These are phyloP conservation scores for Australoheros facetus DNA, from an alignment of 2,797 vertebrate species.

Conservation along the genomic window DNA sequence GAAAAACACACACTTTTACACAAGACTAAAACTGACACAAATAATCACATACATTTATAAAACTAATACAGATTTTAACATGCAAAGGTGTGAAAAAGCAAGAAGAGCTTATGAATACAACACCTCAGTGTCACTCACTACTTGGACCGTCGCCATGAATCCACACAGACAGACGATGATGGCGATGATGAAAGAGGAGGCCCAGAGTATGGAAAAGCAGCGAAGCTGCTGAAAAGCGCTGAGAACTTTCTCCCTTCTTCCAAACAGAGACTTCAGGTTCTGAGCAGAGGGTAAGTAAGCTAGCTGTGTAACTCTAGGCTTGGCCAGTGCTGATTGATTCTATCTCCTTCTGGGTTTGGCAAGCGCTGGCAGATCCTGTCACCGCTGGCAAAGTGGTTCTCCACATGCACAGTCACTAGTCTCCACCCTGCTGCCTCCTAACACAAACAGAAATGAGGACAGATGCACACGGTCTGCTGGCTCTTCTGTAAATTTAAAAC, in stretches of 20 bases:
- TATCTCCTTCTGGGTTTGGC: slow-evolving; percentile 55
- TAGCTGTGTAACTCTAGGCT: slow-evolving; percentile 16
- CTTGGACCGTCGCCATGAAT: neutral
- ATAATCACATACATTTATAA: neutral
- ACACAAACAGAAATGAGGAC: neutral
- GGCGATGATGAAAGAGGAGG: slow-evolving; percentile 1
- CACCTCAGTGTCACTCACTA: neutral
- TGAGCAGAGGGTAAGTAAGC: slow-evolving; percentile 20
- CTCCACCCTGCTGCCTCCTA: slow-evolving; percentile 15
- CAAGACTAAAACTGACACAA: neutral
- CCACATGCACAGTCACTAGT: slow-evolving; percentile 47
- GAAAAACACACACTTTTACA: neutral
- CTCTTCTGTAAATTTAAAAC: neutral
- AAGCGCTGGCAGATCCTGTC: slow-evolving; percentile 59
- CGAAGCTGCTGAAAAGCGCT: slow-evolving; percentile 10
- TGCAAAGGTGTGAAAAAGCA: neutral
- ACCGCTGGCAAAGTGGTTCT: slow-evolving; percentile 53
- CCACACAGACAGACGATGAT: neutral
- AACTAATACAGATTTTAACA: neutral
- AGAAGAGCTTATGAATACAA: neutral
- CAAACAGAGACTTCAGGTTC: slow-evolving; percentile 20
- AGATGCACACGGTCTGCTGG: neutral
- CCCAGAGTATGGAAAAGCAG: slow-evolving; percentile 23
- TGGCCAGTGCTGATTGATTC: slow-evolving; percentile 40
- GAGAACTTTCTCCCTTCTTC: slow-evolving; percentile 11